Base-by-base conservation (phyloP, 2,888 invertebrate species). In the Dynastes hyllus region DNA sequence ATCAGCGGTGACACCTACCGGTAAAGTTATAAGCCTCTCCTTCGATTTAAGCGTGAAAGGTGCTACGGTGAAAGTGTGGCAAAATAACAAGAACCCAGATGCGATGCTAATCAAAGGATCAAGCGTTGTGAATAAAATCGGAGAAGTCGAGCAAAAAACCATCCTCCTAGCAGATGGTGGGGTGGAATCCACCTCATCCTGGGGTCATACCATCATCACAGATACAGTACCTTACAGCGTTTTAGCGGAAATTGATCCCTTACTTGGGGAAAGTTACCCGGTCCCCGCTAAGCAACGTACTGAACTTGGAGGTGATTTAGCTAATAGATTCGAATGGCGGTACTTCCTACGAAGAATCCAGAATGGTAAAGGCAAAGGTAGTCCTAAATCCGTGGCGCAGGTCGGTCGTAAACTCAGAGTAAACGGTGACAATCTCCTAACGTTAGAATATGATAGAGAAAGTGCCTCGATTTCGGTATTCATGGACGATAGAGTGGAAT, bases 241-340 rank as follows among this genome's bases (percentile, higher is more conserved):
- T 69, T 90, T 98, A 32, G 95, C 95, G n/a, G 97, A 97, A 88
- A 93, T 95, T 61, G 96, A 96, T 86, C 95, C 96, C 0, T 91
- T 97, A 1, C 88, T 97, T n/a, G 96, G 95, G 0, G 97, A 97
- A 88, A 96, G 96, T 85, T 97, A 96, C 86, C 97, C 97, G 0
- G 96, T 97, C 0, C 96, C 97, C 0, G 96, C 96, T 0, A 96
- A 97, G 86, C 97, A 97, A 87, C 93, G 95, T 79, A 96, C 95
- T 0, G 97, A 97, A 90, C 94, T 97, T 16, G 95, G 96, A 32
- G 96, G 97, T 0, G 97, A 97, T 86, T 88, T 97, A 77, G 96
- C 97, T 0, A 98, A 98, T 86, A 92, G 97, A 81, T 96, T 98
- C 85, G 98, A 98, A 89, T 98, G 98, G 98, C 92, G 97, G 58